Base-by-base conservation (phyloP, 2,797 vertebrate species). In the Enteromius viviparus region DNA sequence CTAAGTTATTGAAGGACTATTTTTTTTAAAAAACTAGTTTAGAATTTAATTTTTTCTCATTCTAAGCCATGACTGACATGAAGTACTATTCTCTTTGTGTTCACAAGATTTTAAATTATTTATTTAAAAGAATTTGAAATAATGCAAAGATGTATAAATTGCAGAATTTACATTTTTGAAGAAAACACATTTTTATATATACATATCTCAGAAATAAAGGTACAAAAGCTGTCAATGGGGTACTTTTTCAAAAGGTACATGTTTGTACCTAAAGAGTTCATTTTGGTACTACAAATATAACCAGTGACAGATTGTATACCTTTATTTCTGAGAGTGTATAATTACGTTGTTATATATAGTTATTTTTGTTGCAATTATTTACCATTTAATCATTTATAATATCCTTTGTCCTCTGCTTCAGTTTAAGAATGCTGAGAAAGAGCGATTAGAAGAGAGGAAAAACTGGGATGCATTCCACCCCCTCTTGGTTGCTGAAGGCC, bases 401-500 rank as follows among this genome's bases (percentile, higher is more conserved):
- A 53, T 76, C 14, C 9, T 81, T 9, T 83, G 34, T 83, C 55
- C 64, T 72, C 64, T 89, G 45, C 55, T 78, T 58, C 49, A 95
- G 94, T 95, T 93, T 84, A 92, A 93, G 89, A 83, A 93, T 3
- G 69, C 76, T 51, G 83, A 90, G n/a, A 95, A 95, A n/a, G 6
- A 3, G 26, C 14, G 6, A 8, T 95, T 94, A 37, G 94, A 91
- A 15, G 97, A 99, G 81, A 95, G 98, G 87, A 99, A 98, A 92
- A 94, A 97, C 90, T 99, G 98, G 98, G 97, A 99, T 6, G 97
- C 98, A 4, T 99, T 97, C 90, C 98, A 99, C 84, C 98, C 98
- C 86, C 98, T 98, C 23, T 91, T 99, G 55, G 97, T 99, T 87
- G 97, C 97, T 0, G 98, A 99, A 92, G 97, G 98, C 29, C 96